Conservation (phyloP, 1,140 invertebrate genomes). For the Epicauta chinensis region DNA sequence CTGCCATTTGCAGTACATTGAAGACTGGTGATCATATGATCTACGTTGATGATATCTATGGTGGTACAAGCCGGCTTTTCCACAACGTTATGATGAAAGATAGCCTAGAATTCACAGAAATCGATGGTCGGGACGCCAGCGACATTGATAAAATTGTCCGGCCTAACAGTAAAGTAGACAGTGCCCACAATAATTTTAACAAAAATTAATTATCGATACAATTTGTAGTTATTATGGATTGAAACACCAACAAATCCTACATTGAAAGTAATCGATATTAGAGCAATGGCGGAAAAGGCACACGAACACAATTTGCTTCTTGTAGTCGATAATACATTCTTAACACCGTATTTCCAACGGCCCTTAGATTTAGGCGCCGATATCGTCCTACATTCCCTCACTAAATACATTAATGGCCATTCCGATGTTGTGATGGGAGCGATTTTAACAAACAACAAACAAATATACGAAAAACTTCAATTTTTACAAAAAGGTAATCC, state of each 20-base stretch:
- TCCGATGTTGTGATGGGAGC: conserved; percentile 80
- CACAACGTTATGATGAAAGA: conserved; percentile 58
- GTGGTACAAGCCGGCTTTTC: conserved; percentile 73
- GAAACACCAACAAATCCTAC: conserved; percentile 98
- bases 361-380: conserved; percentile 75
- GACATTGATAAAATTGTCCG: conserved; percentile 65
- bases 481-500: conserved; percentile 85
- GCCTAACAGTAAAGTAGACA: conserved; percentile 75
- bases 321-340: conserved; percentile 93
- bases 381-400: conserved; percentile 70
- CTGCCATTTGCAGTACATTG: conserved; percentile 67
- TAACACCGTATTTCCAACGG: conserved; percentile 72
- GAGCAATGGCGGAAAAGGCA: conserved; percentile 58
- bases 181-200: background rate
- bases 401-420: conserved; percentile 87
- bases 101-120: conserved; percentile 69
- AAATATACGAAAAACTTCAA: conserved; percentile 63
- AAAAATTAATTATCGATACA: background rate
- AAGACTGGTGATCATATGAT: conserved; percentile 85
- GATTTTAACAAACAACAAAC: conserved; percentile 48
- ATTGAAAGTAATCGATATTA: conserved; percentile 87
- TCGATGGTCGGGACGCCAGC: conserved; percentile 69
- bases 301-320: conserved; percentile 64
- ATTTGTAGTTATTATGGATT: conserved; percentile 59
- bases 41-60: conserved; percentile 91